These are phyloP conservation scores for Yponomeuta malinellus DNA, from an alignment of 2,888 invertebrate genomes.

Conservation along the genomic window DNA sequence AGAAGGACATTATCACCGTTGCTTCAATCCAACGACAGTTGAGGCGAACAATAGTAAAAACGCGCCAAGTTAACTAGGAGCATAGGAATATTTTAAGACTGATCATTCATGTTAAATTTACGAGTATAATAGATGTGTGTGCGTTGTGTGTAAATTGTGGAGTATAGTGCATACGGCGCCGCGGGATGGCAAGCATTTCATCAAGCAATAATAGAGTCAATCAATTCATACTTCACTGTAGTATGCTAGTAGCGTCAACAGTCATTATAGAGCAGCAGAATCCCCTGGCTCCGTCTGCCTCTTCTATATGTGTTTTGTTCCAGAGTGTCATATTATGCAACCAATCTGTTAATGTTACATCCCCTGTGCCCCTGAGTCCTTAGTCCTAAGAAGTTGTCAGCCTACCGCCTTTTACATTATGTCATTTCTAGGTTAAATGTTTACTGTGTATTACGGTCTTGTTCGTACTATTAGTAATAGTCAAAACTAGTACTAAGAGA, in stretches of 20 bases:
- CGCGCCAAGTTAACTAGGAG: conserved; percentile 26
- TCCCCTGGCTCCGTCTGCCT: not conserved
- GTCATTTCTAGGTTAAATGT: conserved; percentile 65
- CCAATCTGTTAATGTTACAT: not conserved
- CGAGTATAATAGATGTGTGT: conserved; percentile 48
- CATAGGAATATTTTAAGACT: conserved; percentile 66
- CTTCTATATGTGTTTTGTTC: not conserved
- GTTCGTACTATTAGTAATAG: conserved; percentile 74
- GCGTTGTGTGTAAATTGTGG: conserved; percentile 27
- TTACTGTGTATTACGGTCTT: conserved; percentile 69
- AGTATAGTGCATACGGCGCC: conserved; percentile 19
- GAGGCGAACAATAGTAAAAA: not conserved
- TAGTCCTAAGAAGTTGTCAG: conserved; percentile 70
- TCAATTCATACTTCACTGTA: conserved; percentile 18
- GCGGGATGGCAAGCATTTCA: conserved; percentile 24
- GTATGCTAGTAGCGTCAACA: not conserved
- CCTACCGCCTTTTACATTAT: conserved; percentile 74
- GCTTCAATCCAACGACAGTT: not conserved
- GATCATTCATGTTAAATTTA: conserved; percentile 73
- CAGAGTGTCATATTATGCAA: not conserved
- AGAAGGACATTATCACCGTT: conserved; percentile 28
- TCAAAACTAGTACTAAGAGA: conserved; percentile 69
- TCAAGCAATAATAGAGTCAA: conserved; percentile 33
- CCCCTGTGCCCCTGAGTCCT: conserved; percentile 43
- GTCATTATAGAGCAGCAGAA: not conserved